A percentile compares a stretch with the other conserved stretches of the same genome.
Evolutionary conservation across 2,113 vertebrate genomes (phyloP).

Genomic region (Microcebus griseorufus): DNA sequence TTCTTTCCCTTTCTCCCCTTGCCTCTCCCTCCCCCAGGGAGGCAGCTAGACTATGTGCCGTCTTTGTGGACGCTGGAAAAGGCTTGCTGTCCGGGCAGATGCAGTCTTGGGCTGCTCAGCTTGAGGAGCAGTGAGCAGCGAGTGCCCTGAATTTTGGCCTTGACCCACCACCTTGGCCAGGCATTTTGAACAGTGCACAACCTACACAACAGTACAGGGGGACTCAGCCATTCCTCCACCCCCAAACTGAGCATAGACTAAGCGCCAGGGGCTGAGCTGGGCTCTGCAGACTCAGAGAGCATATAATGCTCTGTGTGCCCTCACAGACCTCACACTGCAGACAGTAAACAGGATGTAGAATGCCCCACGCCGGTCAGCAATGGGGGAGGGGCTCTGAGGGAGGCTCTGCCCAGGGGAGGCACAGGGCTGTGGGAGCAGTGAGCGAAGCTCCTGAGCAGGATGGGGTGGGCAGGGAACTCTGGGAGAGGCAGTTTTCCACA

Average conservation of each 20-base stretch:
- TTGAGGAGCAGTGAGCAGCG: background rate
- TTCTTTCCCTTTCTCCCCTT: background rate
- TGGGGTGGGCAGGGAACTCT: background rate
- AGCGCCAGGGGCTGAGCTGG: background rate
- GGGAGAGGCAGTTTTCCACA: background rate
- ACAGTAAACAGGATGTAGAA: background rate
- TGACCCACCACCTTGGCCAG: fast-evolving
- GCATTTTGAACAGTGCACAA: background rate
- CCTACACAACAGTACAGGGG: background rate
- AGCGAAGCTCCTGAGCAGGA: background rate
- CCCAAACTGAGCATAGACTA: background rate
- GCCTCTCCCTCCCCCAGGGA: background rate
- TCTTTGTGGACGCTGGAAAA: background rate
- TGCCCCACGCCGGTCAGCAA: background rate
- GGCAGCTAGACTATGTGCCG: background rate
- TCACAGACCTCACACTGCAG: background rate
- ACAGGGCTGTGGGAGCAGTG: background rate
- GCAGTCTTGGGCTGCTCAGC: background rate
- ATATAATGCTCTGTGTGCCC: background rate
- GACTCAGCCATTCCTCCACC: background rate
- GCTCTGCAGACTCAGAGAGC: background rate
- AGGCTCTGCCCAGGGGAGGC: background rate
- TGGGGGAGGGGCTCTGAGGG: background rate
- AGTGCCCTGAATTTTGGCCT: background rate
- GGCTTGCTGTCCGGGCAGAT: background rate